Conservation (phyloP, 2,797 vertebrate species). For the Aulostomus chinensis region DNA sequence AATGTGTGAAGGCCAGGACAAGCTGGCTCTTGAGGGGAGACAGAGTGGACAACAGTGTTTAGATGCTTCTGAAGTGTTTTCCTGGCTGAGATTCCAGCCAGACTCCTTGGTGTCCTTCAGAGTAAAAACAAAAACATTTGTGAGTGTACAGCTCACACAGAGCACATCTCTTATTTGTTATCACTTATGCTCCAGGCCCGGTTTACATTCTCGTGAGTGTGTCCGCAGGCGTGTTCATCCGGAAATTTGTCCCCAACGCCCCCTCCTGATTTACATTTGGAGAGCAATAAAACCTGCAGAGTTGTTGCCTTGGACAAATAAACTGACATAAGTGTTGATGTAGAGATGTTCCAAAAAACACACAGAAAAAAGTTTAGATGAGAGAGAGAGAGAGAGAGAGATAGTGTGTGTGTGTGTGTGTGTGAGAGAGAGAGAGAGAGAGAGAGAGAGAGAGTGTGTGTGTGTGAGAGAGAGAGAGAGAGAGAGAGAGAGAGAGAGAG, state of each 20-base stretch:
- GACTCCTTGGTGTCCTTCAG: conserved; percentile 70
- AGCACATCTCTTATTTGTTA: conserved; percentile 76
- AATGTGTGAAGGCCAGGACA: conserved; percentile 45
- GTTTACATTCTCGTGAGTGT: conserved; percentile 79
- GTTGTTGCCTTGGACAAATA: conserved; percentile 92
- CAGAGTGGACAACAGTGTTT: conserved; percentile 60
- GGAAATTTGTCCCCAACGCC: conserved; percentile 64
- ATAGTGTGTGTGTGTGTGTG: too few species aligned
- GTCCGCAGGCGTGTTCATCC: conserved; percentile 68
- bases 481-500: too few species aligned
- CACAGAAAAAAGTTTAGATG: conserved; percentile 66
- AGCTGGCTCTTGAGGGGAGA: conserved; percentile 44
- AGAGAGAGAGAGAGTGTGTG: too few species aligned
- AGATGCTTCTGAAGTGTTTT: conserved; percentile 74
- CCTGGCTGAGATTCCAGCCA: conserved; percentile 57
- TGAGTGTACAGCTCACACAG: conserved; percentile 59
- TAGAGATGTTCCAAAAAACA: conserved; percentile 88
- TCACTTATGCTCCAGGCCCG: conserved; percentile 70
- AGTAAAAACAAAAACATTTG: conserved; percentile 73
- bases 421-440: too few species aligned
- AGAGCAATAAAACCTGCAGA: conserved; percentile 88
- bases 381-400: conserved; percentile 4
- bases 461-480: too few species aligned
- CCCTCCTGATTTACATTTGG: conserved; percentile 69
- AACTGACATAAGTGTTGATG: conserved; percentile 90